Evolutionary conservation across 2,113 vertebrate species (phyloP).

Genomic region (Paratilapia polleni): DNA sequence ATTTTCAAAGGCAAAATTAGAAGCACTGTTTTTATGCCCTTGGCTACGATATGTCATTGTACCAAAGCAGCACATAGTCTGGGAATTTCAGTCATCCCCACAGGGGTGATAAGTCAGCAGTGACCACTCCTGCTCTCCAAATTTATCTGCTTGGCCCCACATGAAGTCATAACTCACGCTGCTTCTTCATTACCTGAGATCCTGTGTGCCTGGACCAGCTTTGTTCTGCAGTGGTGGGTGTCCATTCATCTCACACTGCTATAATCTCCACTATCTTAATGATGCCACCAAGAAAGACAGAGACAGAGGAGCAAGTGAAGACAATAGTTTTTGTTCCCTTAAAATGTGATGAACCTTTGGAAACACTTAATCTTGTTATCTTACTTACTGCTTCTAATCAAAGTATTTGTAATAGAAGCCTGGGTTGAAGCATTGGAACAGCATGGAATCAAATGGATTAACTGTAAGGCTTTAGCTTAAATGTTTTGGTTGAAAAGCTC

Average conservation of each 20-base stretch:
- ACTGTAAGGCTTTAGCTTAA: not conserved
- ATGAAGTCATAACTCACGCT: slow-evolving; percentile 66
- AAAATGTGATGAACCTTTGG: slow-evolving; percentile 45
- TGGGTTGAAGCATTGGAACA: not conserved
- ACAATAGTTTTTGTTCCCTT: slow-evolving; percentile 68
- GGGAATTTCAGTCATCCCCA: slow-evolving; percentile 36
- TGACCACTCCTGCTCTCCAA: slow-evolving; percentile 54
- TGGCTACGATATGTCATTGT: not conserved
- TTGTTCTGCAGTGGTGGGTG: slow-evolving; percentile 53
- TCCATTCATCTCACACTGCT: slow-evolving; percentile 71
- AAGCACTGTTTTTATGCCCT: not conserved
- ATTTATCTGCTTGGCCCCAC: slow-evolving; percentile 52
- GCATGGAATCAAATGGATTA: slow-evolving; percentile 12
- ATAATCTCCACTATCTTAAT: slow-evolving; percentile 72
- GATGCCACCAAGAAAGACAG: slow-evolving; percentile 53
- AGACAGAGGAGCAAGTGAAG: slow-evolving; percentile 50
- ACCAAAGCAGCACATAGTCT: not conserved
- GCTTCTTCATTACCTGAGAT: slow-evolving; percentile 69
- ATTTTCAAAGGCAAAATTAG: not conserved
- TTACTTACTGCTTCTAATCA: slow-evolving; percentile 37
- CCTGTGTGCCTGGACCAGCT: slow-evolving; percentile 49
- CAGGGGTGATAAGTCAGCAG: slow-evolving; percentile 56
- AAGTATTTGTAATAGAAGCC: slow-evolving; percentile 14
- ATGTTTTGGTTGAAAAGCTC: slow-evolving; percentile 12
- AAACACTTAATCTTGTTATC: slow-evolving; percentile 50